Conservation (phyloP, 2,113 vertebrate genomes). For the Hippotragus niger region DNA sequence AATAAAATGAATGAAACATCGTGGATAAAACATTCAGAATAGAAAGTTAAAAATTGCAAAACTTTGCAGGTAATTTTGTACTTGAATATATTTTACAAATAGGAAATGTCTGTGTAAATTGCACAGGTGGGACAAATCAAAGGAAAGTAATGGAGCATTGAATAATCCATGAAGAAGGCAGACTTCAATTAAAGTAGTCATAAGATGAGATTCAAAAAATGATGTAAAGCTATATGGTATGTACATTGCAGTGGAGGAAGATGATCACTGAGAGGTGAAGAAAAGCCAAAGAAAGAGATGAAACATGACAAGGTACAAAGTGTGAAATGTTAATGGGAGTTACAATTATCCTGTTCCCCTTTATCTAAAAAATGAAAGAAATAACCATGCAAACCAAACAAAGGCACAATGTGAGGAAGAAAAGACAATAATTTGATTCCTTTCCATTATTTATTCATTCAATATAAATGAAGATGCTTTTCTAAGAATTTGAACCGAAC, state of each 20-base stretch:
- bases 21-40: not conserved
- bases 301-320: not conserved
- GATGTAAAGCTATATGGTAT: not conserved
- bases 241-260: not conserved
- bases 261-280: not conserved
- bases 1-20: rapidly evolving
- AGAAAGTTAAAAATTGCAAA: not conserved
- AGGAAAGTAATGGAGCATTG: rapidly evolving
- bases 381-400: rapidly evolving
- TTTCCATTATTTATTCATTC: not conserved
- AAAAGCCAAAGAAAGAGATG: not conserved
- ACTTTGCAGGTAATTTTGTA: not conserved
- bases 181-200: rapidly evolving
- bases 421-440: not conserved
- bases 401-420: not conserved
- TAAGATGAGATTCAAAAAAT: not conserved
- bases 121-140: not conserved
- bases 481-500: not conserved
- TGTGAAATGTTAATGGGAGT: not conserved
- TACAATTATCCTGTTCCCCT: not conserved
- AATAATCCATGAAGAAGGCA: not conserved
- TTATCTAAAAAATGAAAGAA: not conserved
- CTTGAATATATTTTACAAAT: not conserved
- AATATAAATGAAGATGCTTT: rapidly evolving
- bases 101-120: not conserved